Evolutionary conservation across 1,140 invertebrate species (phyloP).

Genomic region (Philaenus spumarius): DNA sequence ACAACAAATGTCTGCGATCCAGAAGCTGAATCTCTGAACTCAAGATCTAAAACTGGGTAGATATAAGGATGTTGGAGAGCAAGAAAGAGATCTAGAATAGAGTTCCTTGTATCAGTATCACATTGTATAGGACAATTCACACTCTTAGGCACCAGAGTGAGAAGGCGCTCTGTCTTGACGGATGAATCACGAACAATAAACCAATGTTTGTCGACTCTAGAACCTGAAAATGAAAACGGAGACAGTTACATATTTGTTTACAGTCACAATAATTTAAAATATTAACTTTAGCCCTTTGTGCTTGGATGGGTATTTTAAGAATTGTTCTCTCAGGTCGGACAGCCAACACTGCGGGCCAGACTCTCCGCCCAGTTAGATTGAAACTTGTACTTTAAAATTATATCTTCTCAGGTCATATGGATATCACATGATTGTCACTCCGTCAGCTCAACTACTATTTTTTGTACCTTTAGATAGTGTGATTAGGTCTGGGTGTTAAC

Average conservation of each 20-base stretch:
- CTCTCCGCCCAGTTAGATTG: too few species aligned
- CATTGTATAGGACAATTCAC: constrained; percentile 47
- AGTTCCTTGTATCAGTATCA: constrained; percentile 47
- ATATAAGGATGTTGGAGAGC: constrained; percentile 87
- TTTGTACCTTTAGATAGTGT: too few species aligned
- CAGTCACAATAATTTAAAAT: background rate
- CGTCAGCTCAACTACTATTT: too few species aligned
- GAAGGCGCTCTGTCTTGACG: constrained; percentile 72
- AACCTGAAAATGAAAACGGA: constrained; percentile 47
- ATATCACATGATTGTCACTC: too few species aligned
- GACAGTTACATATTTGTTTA: constrained; percentile 2
- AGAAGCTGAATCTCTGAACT: constrained; percentile 41
- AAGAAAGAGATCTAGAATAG: constrained; percentile 72
- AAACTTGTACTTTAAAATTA: too few species aligned
- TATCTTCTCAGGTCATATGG: too few species aligned
- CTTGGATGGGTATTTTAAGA: too few species aligned
- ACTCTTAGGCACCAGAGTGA: constrained; percentile 66
- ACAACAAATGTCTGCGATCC: constrained; percentile 50
- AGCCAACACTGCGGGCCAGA: too few species aligned
- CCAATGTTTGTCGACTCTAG: constrained; percentile 80
- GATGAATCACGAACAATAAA: constrained; percentile 74
- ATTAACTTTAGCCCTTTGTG: background rate
- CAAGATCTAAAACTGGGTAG: constrained; percentile 78
- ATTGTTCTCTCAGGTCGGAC: too few species aligned
- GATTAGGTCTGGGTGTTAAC: too few species aligned